Base-by-base conservation (phyloP, 2,113 vertebrate species). In the Apaloderma vittatum region DNA sequence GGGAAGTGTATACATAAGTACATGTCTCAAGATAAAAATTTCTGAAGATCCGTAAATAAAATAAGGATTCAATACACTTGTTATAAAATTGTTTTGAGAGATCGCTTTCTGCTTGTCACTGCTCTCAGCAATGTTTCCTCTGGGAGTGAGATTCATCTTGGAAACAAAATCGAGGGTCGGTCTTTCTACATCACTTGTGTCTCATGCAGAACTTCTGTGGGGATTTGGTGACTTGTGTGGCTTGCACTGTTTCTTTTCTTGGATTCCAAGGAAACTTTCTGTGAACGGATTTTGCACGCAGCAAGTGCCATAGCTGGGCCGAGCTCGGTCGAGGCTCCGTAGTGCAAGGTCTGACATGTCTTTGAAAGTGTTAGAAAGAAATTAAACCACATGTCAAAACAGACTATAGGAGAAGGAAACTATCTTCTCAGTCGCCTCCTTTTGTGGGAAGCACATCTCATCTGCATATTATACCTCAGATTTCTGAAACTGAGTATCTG, bases 271-370 rank as follows among this genome's bases (percentile, higher is more conserved):
- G 27, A 16, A 32, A 12, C 26, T 29, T 48, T 24, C 74, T 59
- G 2, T 63, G 36, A 51, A 23, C 22, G 43, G 12, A n/a, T 70
- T 26, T 75, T 82, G 61, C 29, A 26, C 0, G 0, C 19, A 45
- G 8, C 9, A 11, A 68, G 14, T 51, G 16, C 19, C 20, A 3
- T 11, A 11, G 37, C 1, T 87, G 46, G 34, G n/a, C 52, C 40
- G 57, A 57, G 6, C 24, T 61, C 26, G 55, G 36, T 76, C 59
- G 74, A 70, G 22, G 22, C 40, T 89, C 43, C 62, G 51, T n/a
- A 73, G 24, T 27, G 40, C 32, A 52, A 14, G n/a, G 49, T 51
- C 37, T 12, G 29, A 29, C 7, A 5, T 12, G 16, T 46, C 9
- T 86, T 61, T 77, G 7, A 9, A 66, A 54, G 5, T 26, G 9